Conservation (phyloP, 2,797 vertebrate species). For the Schizothorax lantsangensis region DNA sequence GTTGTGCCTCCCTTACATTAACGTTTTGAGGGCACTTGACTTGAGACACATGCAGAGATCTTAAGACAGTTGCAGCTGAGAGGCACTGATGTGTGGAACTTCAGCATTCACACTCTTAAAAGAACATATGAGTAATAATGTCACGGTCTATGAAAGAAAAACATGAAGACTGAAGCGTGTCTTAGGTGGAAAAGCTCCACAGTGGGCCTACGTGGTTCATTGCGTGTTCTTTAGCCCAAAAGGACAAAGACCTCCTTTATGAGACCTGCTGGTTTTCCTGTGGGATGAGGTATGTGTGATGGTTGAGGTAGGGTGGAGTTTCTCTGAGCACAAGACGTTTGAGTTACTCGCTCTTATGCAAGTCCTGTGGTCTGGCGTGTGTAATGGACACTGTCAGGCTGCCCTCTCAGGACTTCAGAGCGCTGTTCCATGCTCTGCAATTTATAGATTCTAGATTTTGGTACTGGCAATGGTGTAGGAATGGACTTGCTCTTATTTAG, state of each 20-base stretch:
- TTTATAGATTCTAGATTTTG: not conserved
- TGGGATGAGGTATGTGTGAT: conserved; percentile 46
- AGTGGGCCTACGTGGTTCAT: conserved; percentile 34
- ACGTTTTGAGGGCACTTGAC: not conserved
- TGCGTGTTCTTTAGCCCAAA: conserved; percentile 27
- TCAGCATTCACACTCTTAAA: conserved; percentile 15
- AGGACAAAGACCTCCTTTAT: conserved; percentile 58
- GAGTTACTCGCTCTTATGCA: not conserved
- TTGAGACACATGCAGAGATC: not conserved
- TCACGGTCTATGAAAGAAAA: conserved; percentile 12
- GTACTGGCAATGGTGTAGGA: not conserved
- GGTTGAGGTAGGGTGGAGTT: conserved; percentile 9
- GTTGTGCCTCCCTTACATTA: not conserved
- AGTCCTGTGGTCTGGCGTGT: conserved; percentile 18
- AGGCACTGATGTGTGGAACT: not conserved
- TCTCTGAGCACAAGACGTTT: not conserved
- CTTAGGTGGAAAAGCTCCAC: conserved; percentile 49
- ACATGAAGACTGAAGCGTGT: conserved; percentile 26
- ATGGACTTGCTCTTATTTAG: not conserved
- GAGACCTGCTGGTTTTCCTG: conserved; percentile 23
- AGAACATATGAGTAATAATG: conserved; percentile 21
- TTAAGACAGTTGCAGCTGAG: not conserved
- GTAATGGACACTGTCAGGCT: not conserved
- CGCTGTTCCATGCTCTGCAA: too few species aligned
- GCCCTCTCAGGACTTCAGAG: not conserved